These are phyloP conservation scores for Caenorhabditis elegans DNA, from an alignment of 1,140 invertebrate genomes.

Conservation along the genomic window DNA sequence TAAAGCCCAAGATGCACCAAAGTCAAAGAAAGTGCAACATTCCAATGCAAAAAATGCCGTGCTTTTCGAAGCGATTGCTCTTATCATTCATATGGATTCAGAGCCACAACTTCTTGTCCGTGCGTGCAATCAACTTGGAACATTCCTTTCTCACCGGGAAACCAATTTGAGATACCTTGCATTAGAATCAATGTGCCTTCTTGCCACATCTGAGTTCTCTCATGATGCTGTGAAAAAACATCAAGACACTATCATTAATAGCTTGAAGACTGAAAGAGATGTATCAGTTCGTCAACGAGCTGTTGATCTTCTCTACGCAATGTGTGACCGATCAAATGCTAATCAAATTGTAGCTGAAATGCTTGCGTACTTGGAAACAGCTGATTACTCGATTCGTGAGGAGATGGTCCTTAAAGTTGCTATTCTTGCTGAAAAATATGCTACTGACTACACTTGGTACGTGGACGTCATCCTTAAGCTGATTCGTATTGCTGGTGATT, in stretches of 20 bases:
- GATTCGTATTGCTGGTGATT: slow-evolving; percentile 98
- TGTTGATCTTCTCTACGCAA: slow-evolving; percentile 97
- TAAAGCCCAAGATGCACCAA: slow-evolving; percentile 98
- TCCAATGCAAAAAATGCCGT: slow-evolving; percentile 99
- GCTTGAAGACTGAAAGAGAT: slow-evolving; percentile 84
- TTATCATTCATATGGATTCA: slow-evolving; percentile 98
- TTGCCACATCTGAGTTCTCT: slow-evolving; percentile 98
- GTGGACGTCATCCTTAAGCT: slow-evolving; percentile 99
- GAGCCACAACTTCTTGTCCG: slow-evolving; percentile 94
- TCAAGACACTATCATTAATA: slow-evolving; percentile 97
- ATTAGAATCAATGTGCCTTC: slow-evolving; percentile 96
- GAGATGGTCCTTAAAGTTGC: slow-evolving; percentile 99
- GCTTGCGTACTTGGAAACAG: slow-evolving; percentile 96
- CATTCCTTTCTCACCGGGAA: slow-evolving; percentile 96
- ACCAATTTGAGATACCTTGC: slow-evolving; percentile 95
- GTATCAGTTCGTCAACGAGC: slow-evolving; percentile 77
- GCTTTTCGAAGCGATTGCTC: slow-evolving; percentile 94
- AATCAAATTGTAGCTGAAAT: slow-evolving; percentile 99
- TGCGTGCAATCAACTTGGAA: slow-evolving; percentile 96
- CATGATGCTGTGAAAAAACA: slow-evolving; percentile 99
- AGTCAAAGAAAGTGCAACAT: slow-evolving; percentile 99
- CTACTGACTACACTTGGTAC: slow-evolving; percentile 97
- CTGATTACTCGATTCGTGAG: slow-evolving; percentile 98
- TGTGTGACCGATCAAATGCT: slow-evolving; percentile 99
- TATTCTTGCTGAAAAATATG: slow-evolving; percentile 98